Conservation (phyloP, 2,797 vertebrate genomes). For the Pseudochaenichthys georgianus region DNA sequence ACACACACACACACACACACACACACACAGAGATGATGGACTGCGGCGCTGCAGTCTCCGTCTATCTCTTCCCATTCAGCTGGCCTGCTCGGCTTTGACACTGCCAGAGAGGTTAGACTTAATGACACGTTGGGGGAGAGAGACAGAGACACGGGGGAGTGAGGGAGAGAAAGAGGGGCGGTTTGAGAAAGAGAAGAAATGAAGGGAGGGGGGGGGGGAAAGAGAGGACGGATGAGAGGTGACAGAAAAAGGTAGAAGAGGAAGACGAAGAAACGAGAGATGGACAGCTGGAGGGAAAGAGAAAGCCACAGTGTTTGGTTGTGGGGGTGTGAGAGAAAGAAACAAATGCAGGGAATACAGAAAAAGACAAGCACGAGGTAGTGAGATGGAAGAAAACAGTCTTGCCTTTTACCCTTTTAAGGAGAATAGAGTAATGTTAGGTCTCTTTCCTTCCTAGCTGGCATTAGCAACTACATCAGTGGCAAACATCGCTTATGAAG, state of each 20-base stretch:
- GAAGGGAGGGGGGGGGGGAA: slow-evolving; percentile 21
- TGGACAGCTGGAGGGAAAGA: slow-evolving; percentile 42
- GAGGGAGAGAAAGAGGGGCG: slow-evolving; percentile 19
- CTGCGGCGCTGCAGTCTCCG: slow-evolving; percentile 67
- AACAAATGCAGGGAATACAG: slow-evolving; percentile 12
- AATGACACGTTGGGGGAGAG: slow-evolving; percentile 81
- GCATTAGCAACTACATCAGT: slow-evolving; percentile 23
- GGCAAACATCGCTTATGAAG: neutral
- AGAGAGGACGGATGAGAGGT: slow-evolving; percentile 53
- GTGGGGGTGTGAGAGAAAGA: slow-evolving; percentile 54
- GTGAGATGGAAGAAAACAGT: slow-evolving; percentile 36
- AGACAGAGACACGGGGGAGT: slow-evolving; percentile 63
- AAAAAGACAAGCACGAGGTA: slow-evolving; percentile 13
- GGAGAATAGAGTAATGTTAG: slow-evolving; percentile 33
- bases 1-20: slow-evolving; percentile 30
- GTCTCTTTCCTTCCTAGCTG: slow-evolving; percentile 23
- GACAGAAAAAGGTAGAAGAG: slow-evolving; percentile 57
- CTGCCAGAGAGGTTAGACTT: slow-evolving; percentile 81
- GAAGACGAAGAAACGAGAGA: slow-evolving; percentile 43
- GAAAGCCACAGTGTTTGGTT: slow-evolving; percentile 45
- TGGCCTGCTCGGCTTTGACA: slow-evolving; percentile 75
- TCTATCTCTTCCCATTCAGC: slow-evolving; percentile 77
- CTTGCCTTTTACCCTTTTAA: slow-evolving; percentile 41
- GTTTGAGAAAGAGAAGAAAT: slow-evolving; percentile 39
- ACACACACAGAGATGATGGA: slow-evolving; percentile 63